These are phyloP conservation scores for Pseudomugil gertrudae DNA, from an alignment of 2,797 vertebrate species.

Conservation along the genomic window DNA sequence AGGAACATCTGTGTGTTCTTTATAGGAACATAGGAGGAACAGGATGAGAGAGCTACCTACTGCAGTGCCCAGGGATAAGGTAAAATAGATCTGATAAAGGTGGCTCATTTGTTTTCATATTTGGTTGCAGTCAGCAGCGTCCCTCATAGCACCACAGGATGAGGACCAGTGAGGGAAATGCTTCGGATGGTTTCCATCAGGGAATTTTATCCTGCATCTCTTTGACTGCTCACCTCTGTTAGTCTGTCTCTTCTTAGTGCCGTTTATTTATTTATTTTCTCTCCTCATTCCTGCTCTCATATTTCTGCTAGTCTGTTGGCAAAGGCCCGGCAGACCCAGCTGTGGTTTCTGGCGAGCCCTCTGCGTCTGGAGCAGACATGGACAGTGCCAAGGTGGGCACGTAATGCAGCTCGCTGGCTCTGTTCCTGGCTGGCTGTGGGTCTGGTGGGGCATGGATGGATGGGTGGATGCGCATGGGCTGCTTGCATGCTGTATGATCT, in stretches of 20 bases:
- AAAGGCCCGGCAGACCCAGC: conserved; percentile 88
- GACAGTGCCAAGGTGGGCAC: conserved; percentile 94
- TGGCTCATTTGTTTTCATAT: conserved; percentile 9
- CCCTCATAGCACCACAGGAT: conserved; percentile 32
- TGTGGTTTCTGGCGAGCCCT: conserved; percentile 87
- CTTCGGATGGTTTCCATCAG: conserved; percentile 59
- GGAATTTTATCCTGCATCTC: conserved; percentile 64
- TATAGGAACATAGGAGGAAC: conserved; percentile 94
- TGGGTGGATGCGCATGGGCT: conserved; percentile 56
- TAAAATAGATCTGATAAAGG: conserved; percentile 63
- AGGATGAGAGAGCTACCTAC: conserved; percentile 91
- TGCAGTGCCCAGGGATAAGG: conserved; percentile 91
- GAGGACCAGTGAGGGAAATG: conserved; percentile 54
- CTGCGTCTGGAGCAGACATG: conserved; percentile 85
- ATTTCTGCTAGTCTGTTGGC: conserved; percentile 85
- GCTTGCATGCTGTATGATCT: conserved; percentile 69
- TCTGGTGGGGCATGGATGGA: conserved; percentile 33
- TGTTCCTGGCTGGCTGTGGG: conserved; percentile 33
- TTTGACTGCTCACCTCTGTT: conserved; percentile 37
- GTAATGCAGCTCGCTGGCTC: conserved; percentile 67
- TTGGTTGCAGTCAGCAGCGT: conserved; percentile 27
- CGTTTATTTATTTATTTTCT: conserved; percentile 8
- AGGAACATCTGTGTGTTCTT: conserved; percentile 11
- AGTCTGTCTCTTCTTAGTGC: conserved; percentile 49
- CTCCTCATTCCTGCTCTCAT: conserved; percentile 52